phyloP scores from a whole-genome alignment of 2,113 vertebrate genomes.

The Vidua macroura region DNA sequence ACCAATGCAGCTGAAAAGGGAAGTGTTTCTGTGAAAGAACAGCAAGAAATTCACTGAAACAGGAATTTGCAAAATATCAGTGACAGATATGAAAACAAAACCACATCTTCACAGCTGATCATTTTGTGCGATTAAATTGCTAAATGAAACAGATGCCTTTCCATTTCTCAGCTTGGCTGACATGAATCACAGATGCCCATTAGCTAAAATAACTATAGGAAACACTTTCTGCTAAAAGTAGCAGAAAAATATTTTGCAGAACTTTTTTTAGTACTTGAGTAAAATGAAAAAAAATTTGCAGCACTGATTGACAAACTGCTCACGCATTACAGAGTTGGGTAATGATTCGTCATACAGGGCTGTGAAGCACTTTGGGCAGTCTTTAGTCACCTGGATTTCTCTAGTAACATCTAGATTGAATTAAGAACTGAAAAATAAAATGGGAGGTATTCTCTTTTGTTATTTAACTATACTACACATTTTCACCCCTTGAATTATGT shows the following conservation, averaged over 20 bases:
- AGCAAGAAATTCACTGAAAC: slow-evolving; percentile 26
- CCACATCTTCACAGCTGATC: slow-evolving; percentile 53
- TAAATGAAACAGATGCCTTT: slow-evolving; percentile 62
- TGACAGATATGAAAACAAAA: slow-evolving; percentile 52
- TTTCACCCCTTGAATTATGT: neutral
- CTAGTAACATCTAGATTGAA: neutral
- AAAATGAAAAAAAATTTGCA: neutral
- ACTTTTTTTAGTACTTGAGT: neutral
- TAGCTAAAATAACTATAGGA: slow-evolving; percentile 47
- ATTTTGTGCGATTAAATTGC: slow-evolving; percentile 33
- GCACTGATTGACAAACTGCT: neutral
- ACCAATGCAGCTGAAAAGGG: neutral
- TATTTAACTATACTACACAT: neutral
- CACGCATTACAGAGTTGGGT: neutral
- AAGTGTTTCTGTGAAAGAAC: neutral
- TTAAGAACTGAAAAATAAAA: neutral
- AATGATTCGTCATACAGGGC: neutral
- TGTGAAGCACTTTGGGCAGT: neutral
- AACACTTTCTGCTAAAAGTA: slow-evolving; percentile 27
- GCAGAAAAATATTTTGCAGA: neutral
- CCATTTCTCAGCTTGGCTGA: slow-evolving; percentile 34
- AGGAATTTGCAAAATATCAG: slow-evolving; percentile 53
- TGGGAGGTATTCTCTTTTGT: neutral
- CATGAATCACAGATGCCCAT: slow-evolving; percentile 45
- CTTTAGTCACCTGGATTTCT: neutral